Conservation (phyloP, 2,797 vertebrate genomes). For the Ataeniobius toweri region DNA sequence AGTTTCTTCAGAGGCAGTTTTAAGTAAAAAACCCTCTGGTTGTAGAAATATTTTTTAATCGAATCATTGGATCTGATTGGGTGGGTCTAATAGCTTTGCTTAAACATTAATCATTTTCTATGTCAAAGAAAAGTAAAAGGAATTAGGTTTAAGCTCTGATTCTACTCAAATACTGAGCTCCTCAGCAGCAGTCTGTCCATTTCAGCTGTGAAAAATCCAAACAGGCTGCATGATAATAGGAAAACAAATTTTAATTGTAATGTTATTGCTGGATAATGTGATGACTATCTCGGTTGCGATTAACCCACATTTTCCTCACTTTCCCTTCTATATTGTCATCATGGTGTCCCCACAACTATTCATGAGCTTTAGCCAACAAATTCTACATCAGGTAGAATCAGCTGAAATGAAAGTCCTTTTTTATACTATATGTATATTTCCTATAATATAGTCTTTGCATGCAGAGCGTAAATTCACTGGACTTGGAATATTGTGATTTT, state of each 20-base stretch:
- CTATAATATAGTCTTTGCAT: neutral
- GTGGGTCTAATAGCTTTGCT: conserved; percentile 3
- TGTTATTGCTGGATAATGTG: neutral
- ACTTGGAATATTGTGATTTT: too few relatives aligned
- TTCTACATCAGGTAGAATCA: neutral
- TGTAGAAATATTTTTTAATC: neutral
- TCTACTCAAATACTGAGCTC: conserved; percentile 29
- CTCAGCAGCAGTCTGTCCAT: conserved; percentile 15
- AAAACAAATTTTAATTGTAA: neutral
- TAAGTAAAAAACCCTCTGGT: neutral
- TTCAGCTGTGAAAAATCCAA: conserved; percentile 13
- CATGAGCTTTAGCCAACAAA: neutral
- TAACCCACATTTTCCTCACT: neutral
- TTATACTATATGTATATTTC: too few relatives aligned
- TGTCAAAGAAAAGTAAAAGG: conserved; percentile 11
- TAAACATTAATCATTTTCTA: conserved; percentile 3
- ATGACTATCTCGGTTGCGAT: neutral
- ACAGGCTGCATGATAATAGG: neutral
- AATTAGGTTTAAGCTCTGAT: conserved; percentile 48
- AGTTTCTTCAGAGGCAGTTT: neutral
- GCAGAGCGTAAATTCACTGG: neutral
- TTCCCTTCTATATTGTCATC: neutral
- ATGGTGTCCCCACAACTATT: neutral
- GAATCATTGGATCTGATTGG: neutral
- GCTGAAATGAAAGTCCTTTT: neutral